These are phyloP conservation scores for Exephanes ischioxanthus DNA, from an alignment of 2,888 invertebrate genomes.

Conservation along the genomic window DNA sequence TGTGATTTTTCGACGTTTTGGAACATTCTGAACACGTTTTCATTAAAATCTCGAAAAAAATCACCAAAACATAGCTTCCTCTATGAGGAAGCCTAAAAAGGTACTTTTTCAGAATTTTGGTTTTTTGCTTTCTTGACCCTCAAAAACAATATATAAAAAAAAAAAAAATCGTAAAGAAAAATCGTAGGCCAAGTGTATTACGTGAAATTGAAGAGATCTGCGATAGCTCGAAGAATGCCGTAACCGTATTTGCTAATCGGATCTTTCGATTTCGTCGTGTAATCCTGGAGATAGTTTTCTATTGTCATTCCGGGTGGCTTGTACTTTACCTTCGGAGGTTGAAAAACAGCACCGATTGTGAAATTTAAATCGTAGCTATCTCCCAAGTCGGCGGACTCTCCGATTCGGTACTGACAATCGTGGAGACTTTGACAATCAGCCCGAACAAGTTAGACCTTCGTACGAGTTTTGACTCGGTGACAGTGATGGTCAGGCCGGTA, in stretches of 20 bases:
- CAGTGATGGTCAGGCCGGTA: constrained; percentile 70
- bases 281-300: constrained; percentile 76
- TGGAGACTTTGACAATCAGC: constrained; percentile 74
- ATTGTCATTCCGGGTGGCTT: constrained; percentile 73
- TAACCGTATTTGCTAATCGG: constrained; percentile 76
- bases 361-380: constrained; percentile 13
- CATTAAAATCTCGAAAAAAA: no score
- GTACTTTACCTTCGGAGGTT: constrained; percentile 58
- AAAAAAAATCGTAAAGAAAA: no score
- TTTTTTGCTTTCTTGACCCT: no score
- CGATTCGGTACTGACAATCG: constrained; percentile 72
- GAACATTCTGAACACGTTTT: no score
- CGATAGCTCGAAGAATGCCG: constrained; percentile 72
- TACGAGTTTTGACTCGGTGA: constrained; percentile 72
- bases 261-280: constrained; percentile 73
- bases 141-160: no score
- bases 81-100: no score
- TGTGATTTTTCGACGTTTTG: no score
- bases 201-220: constrained; percentile 78
- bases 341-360: neutral
- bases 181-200: constrained; percentile 47
- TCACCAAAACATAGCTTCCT: no score
- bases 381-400: constrained; percentile 2
- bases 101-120: no score
- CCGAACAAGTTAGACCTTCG: constrained; percentile 77